These are phyloP conservation scores for Sphaerophoria taeniata DNA, from an alignment of 2,888 invertebrate genomes.

Conservation along the genomic window DNA sequence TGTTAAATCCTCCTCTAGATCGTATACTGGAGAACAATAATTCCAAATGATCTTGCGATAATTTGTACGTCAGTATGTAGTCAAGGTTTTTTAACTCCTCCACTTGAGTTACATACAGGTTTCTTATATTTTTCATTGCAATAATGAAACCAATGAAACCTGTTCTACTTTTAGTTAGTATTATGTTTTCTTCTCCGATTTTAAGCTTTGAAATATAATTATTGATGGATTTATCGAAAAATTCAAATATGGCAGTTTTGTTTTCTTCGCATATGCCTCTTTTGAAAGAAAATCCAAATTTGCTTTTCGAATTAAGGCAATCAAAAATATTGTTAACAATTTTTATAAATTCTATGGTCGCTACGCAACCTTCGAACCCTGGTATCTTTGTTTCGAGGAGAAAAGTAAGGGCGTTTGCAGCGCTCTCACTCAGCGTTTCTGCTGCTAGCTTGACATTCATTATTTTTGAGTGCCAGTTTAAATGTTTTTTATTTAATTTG, in stretches of 20 bases:
- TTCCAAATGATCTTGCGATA: constrained; percentile 6
- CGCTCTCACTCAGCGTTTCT: no score
- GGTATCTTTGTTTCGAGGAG: no score
- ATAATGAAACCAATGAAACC: no score
- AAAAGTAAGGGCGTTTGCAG: no score
- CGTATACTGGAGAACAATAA: constrained; percentile 18
- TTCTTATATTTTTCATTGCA: not conserved
- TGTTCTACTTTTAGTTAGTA: not conserved
- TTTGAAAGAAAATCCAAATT: not conserved
- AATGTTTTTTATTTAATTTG: no score
- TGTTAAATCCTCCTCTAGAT: constrained; percentile 13
- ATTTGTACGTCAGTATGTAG: constrained; percentile 10
- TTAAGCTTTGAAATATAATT: not conserved
- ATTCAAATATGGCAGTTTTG: not conserved
- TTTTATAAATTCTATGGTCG: no score
- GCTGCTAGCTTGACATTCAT: no score
- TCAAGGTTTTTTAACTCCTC: not conserved
- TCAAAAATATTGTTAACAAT: no score
- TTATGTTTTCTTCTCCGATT: constrained; percentile 11
- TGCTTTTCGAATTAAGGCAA: not conserved
- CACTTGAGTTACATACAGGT: not conserved
- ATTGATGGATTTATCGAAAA: not conserved
- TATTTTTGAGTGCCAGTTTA: no score
- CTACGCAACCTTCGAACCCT: no score
- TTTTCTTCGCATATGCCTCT: not conserved